These are phyloP conservation scores for Lamellibrachia columna DNA, from an alignment of 2,888 invertebrate species.

Conservation along the genomic window DNA sequence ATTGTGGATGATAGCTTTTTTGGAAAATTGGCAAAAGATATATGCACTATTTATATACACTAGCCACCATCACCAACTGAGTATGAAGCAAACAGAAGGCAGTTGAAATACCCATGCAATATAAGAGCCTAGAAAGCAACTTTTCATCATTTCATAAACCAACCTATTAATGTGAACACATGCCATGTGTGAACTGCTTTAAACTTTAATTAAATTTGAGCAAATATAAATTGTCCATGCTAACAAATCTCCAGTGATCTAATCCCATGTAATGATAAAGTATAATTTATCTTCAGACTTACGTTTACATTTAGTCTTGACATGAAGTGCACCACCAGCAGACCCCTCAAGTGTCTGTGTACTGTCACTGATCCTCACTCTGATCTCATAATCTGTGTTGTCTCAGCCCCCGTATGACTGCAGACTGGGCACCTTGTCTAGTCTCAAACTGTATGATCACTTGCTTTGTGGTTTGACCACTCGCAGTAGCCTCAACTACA, in stretches of 20 bases:
- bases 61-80: neutral
- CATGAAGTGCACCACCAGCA: neutral
- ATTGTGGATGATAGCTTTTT: too few relatives aligned
- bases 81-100: neutral
- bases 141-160: neutral
- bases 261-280: neutral
- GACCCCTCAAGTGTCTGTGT: neutral
- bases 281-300: neutral
- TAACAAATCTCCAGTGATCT: neutral
- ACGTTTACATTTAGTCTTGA: neutral
- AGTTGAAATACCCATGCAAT: neutral
- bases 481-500: slow-evolving; percentile 16
- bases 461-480: neutral
- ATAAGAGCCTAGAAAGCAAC: too few relatives aligned
- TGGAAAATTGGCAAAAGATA: too few relatives aligned
- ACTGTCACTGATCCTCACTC: neutral
- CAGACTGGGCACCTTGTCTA: neutral
- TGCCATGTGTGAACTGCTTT: neutral
- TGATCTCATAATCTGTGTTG: neutral
- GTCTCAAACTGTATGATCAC: neutral
- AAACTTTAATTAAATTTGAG: neutral
- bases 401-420: neutral
- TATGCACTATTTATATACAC: neutral
- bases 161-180: neutral
- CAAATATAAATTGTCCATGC: neutral